phyloP scores from a whole-genome alignment of 2,888 invertebrate species.

The Ochropleura leucogaster region DNA sequence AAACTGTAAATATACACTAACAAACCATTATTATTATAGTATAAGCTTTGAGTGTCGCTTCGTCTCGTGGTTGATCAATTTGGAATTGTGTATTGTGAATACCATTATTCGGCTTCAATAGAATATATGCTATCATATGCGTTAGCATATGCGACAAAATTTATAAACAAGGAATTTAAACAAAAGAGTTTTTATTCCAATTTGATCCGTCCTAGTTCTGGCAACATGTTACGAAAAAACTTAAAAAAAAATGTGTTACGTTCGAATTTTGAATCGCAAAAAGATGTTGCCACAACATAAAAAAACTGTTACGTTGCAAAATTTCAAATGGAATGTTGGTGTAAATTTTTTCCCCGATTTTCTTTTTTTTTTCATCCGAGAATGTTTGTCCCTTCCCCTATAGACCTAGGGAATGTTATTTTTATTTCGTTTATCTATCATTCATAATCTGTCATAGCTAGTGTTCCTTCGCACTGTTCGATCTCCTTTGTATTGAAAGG shows the following conservation, averaged over 20 bases:
- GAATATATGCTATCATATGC: slow-evolving; percentile 46
- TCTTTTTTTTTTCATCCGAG: slow-evolving; percentile 82
- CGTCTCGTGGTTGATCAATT: slow-evolving; percentile 86
- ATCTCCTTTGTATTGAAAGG: slow-evolving; percentile 84
- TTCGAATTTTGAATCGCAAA: slow-evolving; percentile 62
- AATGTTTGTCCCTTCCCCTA: slow-evolving; percentile 91
- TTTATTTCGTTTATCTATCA: slow-evolving; percentile 78
- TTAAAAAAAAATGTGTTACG: slow-evolving; percentile 29
- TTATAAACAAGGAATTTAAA: slow-evolving; percentile 62
- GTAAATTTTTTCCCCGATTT: slow-evolving; percentile 87
- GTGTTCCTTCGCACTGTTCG: slow-evolving; percentile 82
- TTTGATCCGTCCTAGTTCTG: slow-evolving; percentile 86
- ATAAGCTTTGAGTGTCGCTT: slow-evolving; percentile 87
- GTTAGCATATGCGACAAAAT: slow-evolving; percentile 52
- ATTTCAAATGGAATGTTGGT: slow-evolving; percentile 93
- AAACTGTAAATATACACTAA: slow-evolving; percentile 87
- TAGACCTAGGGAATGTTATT: slow-evolving; percentile 88
- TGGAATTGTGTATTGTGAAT: slow-evolving; percentile 86
- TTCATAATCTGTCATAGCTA: slow-evolving; percentile 86
- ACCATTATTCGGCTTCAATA: slow-evolving; percentile 83
- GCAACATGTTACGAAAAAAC: slow-evolving; percentile 77
- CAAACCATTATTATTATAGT: slow-evolving; percentile 83
- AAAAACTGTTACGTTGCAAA: slow-evolving; percentile 80
- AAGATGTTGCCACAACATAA: slow-evolving; percentile 84
- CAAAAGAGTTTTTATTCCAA: slow-evolving; percentile 81